These are phyloP conservation scores for Poicephalus meyeri DNA, from an alignment of 2,113 vertebrate genomes.

Conservation along the genomic window DNA sequence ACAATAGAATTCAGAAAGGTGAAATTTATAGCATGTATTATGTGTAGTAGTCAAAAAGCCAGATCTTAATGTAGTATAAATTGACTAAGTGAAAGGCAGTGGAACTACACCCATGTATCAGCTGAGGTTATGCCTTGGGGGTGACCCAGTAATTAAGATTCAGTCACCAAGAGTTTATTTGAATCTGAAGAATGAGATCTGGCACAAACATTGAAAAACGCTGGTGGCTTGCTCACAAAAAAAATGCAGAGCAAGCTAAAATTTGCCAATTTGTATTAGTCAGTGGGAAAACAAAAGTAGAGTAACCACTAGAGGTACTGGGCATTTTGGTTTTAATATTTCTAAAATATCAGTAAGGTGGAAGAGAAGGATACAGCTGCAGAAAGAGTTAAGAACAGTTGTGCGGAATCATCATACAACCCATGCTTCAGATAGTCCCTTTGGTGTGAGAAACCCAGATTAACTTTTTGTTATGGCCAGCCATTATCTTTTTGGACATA, in stretches of 20 bases:
- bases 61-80: neutral
- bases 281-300: neutral
- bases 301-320: neutral
- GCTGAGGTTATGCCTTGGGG: neutral
- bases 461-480: neutral
- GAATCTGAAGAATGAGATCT: neutral
- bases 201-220: slow-evolving; percentile 5
- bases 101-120: neutral
- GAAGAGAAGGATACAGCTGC: neutral
- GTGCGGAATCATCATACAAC: neutral
- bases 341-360: neutral
- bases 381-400: neutral
- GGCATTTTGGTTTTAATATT: neutral
- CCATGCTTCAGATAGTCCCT: neutral
- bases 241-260: neutral
- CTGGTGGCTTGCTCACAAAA: neutral
- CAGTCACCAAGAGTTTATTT: neutral
- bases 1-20: neutral
- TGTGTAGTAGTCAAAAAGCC: neutral
- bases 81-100: neutral
- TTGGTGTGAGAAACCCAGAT: neutral
- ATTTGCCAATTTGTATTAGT: neutral
- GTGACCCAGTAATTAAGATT: neutral
- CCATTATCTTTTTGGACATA: neutral
- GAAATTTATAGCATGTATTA: neutral